Base-by-base conservation (phyloP, 2,888 invertebrate species). In the Heliconius aoede region DNA sequence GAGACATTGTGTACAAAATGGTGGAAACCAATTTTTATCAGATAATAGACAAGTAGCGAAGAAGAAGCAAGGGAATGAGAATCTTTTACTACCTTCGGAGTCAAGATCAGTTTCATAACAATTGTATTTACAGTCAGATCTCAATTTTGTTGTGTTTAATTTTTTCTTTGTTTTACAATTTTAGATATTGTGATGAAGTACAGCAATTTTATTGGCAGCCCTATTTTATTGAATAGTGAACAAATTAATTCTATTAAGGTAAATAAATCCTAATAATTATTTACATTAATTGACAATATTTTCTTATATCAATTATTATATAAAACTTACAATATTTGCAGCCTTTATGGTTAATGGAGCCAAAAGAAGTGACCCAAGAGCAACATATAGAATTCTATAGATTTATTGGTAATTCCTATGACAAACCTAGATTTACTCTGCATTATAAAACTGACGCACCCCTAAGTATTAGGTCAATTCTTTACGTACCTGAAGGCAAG, bases 381-480 rank as follows among this genome's bases (percentile, higher is more conserved):
- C 97, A 98, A 91, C 99, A 99, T 86, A 96, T 96, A 73, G 98
- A 98, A 84, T 99, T 99, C 90, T 99, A 99, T 91, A 96, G 97
- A 83, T 99, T 97, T 86, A 96, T 98, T 69, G 96, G 97, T 82
- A 97, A 97, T 82, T 96, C 97, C 55, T 98, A 97, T 84, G 99
- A 99, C 89, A 95, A 96, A 55, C 99, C 99, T 0, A 95, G 98
- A 76, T 99, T 98, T 89, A 96, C 96, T 3, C 94, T 99, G 28
- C 99, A 99, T 90, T 99, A 99, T 89, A 97, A 97, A 87, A 97
- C 98, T 0, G 99, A 99, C 86, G 99, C 97, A 0, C 99, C 99
- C 0, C 89, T 99, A 11, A 98, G 97, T 84, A 98, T 99, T 71
- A 95, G 98, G 78, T 97, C 99, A 1, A 94, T 99, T 58, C 94